Conservation (phyloP, 2,888 invertebrate species). For the Mongoloraphidia duomilia region DNA sequence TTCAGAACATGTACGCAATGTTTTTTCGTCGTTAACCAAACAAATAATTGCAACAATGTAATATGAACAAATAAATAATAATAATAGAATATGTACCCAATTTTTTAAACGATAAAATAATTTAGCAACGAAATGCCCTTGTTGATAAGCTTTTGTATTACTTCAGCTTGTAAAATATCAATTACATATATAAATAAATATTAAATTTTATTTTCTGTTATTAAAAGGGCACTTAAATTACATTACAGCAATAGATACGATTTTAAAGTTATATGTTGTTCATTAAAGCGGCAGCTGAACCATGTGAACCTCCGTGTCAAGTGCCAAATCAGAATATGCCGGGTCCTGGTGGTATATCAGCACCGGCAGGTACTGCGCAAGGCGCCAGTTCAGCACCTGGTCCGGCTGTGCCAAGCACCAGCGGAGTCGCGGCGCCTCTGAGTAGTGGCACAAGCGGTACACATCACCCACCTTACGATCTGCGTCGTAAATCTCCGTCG, state of each 20-base stretch:
- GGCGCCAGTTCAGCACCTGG: slow-evolving; percentile 21
- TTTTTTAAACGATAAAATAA: not conserved
- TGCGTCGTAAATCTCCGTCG: slow-evolving; percentile 72
- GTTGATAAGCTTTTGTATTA: not conserved
- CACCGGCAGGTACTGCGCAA: slow-evolving; percentile 12
- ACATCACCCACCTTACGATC: slow-evolving; percentile 82
- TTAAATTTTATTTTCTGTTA: too few species aligned
- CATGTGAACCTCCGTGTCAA: slow-evolving; percentile 68
- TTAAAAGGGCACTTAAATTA: not conserved
- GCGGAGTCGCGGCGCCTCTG: slow-evolving; percentile 31
- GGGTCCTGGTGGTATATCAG: slow-evolving; percentile 22
- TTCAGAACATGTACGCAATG: too few species aligned
- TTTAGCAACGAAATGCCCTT: not conserved
- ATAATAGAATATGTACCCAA: not conserved
- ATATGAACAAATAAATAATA: not conserved
- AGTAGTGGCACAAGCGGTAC: slow-evolving; percentile 37
- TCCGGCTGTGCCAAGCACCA: slow-evolving; percentile 31
- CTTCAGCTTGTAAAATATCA: not conserved
- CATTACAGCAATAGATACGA: not conserved
- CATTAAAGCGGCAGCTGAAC: slow-evolving; percentile 40
- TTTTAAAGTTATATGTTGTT: not conserved
- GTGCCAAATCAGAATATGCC: slow-evolving; percentile 40
- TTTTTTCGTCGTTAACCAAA: too few species aligned
- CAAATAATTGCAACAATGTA: too few species aligned
- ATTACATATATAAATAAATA: not conserved